A percentile compares a stretch with the other conserved stretches of the same genome.
phyloP scores from a whole-genome alignment of 2,113 vertebrate species.

The Cebus imitator region DNA sequence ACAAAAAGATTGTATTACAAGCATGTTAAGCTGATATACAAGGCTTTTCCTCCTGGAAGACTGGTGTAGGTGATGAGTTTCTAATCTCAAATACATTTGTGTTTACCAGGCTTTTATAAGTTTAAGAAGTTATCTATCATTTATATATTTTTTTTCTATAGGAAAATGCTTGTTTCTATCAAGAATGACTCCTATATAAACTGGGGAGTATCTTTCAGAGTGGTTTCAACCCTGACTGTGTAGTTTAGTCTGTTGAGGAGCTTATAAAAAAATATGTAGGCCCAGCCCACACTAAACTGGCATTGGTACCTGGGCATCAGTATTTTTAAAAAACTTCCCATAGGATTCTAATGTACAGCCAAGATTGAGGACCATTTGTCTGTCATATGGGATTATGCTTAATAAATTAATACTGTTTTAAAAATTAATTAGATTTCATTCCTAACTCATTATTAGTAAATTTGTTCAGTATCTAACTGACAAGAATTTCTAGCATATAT shows the following conservation, averaged over 20 bases:
- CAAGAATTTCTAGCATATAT: conserved; percentile 9
- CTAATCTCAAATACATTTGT: conserved; percentile 4
- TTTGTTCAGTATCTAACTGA: not conserved
- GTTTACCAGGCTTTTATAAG: not conserved
- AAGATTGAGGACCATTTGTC: not conserved
- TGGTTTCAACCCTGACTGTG: not conserved
- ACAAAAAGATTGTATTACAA: not conserved
- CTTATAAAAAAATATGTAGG: not conserved
- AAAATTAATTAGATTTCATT: conserved; percentile 30
- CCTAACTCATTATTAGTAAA: not conserved
- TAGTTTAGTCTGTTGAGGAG: not conserved
- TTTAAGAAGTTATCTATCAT: conserved; percentile 36
- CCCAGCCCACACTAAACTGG: not conserved
- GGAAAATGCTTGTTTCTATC: not conserved
- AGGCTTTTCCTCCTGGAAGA: not conserved
- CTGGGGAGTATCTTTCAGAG: not conserved
- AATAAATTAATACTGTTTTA: not conserved
- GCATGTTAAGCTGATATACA: not conserved
- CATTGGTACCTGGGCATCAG: not conserved
- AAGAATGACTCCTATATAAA: conserved; percentile 42
- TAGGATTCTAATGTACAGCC: not conserved
- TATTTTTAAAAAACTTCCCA: not conserved
- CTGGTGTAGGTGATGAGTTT: not conserved
- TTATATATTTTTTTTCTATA: not conserved
- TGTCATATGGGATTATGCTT: not conserved